Percentiles rank a stretch among this genome's conserved stretches.
These are phyloP conservation scores for Synergus itoensis DNA, from an alignment of 2,888 invertebrate species.

Conservation along the genomic window DNA sequence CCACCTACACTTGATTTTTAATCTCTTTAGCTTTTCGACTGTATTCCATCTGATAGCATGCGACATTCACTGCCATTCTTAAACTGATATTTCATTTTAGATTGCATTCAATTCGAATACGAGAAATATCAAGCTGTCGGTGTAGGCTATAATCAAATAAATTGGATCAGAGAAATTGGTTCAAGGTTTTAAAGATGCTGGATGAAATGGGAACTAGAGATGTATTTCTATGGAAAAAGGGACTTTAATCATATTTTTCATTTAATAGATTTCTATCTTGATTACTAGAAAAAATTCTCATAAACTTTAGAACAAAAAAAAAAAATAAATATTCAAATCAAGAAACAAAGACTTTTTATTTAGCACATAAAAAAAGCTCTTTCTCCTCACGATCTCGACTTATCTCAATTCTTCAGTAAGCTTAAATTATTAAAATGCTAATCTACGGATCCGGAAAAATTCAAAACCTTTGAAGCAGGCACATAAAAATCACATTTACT, in stretches of 20 bases:
- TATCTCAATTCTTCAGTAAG: neutral
- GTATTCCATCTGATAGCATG: conserved; percentile 21
- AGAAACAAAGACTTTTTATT: too few relatives aligned
- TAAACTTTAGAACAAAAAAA: too few relatives aligned
- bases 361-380: too few relatives aligned
- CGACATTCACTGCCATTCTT: conserved; percentile 2
- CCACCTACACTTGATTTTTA: conserved; percentile 17
- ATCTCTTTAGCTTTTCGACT: conserved; percentile 3
- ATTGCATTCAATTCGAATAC: conserved; percentile 22
- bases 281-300: too few relatives aligned
- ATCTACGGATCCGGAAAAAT: neutral
- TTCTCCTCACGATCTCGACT: neutral
- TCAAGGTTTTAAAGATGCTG: neutral
- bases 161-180: conserved; percentile 1
- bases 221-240: neutral
- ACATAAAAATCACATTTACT: neutral
- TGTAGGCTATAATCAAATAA: conserved; percentile 7
- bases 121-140: neutral
- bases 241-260: neutral
- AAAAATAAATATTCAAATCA: neutral
- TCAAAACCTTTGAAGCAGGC: neutral
- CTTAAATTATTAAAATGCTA: neutral
- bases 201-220: neutral
- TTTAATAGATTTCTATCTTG: too few relatives aligned
- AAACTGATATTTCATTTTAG: conserved; percentile 22